Evolutionary conservation across 2,113 vertebrate species (phyloP), one percentile per base, ranked within the genome.

Genomic region (Malurus elegans): DNA sequence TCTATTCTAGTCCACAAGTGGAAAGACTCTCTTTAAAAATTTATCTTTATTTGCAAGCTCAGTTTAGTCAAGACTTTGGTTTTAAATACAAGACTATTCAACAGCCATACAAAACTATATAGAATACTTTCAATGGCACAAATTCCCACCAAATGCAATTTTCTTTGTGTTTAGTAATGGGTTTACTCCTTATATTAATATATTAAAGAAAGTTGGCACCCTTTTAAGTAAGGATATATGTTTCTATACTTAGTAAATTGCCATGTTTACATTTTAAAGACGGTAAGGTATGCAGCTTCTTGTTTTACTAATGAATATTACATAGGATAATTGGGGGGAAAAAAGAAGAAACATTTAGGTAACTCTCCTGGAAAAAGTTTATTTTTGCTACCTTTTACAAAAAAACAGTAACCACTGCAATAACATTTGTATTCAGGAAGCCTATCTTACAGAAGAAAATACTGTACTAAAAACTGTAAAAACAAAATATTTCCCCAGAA

Each of bases 181-280:
- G 29, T 89, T 92, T 89, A 87, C 20, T 94, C 40, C 34, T 79
- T 84, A 23, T 32, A 90, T 31, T n/a, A 67, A 73, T 40, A 71
- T 15, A 62, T 16, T 71, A 56, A 88, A 70, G 38, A 74, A 71
- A 79, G 31, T 10, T 79, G 36, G 10, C 17, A 21, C 6, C 4
- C 13, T 84, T 91, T 69, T 44, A 72, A 15, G 3, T 62, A 16
- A 88, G 65, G 11, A 47, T 16, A 2, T 3, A 58, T 17, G 12
- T 34, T 92, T 76, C 72, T 70, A 9, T 70, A 80, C 62, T 88
- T 76, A 66, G 69, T 51, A 81, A 93, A 69, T 36, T 1, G 72
- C 31, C 15, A n/a, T 34, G 50, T 90, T 69, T 60, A 45, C 24
- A 72, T 62, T 66, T 94, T 56, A 42, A 86, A 86, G 34, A 74